Percentiles rank a stretch among this genome's conserved stretches.
Conservation (phyloP, 2,113 vertebrate species). For the Festucalex cinctus region DNA sequence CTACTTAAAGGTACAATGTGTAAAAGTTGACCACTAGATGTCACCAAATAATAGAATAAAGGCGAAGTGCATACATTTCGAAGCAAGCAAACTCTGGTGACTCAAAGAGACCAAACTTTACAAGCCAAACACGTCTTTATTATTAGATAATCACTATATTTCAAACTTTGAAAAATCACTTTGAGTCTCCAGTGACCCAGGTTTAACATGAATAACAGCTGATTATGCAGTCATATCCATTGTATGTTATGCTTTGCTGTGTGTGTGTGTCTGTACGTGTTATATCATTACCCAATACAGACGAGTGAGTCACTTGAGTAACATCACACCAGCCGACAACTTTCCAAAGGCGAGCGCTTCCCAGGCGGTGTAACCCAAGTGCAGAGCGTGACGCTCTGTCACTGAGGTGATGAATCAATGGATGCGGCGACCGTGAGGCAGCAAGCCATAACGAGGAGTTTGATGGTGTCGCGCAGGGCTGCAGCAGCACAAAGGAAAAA, state of each 20-base stretch:
- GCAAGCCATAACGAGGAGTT: constrained; percentile 24
- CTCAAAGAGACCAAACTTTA: too few relatives aligned
- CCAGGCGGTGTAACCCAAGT: constrained; percentile 43
- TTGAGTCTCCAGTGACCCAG: too few relatives aligned
- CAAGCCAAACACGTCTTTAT: too few relatives aligned
- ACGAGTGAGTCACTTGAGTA: constrained; percentile 61
- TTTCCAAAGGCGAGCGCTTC: constrained; percentile 29
- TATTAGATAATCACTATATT: too few relatives aligned
- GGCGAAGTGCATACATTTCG: too few relatives aligned
- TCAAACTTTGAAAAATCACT: too few relatives aligned
- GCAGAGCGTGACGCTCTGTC: constrained; percentile 30
- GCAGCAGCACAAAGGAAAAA: background rate
- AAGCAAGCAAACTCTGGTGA: too few relatives aligned
- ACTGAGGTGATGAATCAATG: constrained; percentile 46
- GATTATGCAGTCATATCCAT: background rate
- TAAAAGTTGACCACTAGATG: too few relatives aligned
- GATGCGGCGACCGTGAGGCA: constrained; percentile 19
- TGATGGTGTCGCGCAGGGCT: constrained; percentile 9
- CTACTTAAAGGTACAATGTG: too few relatives aligned
- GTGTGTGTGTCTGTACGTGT: constrained; percentile 13
- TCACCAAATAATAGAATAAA: too few relatives aligned
- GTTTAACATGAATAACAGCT: background rate
- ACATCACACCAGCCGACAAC: constrained; percentile 41
- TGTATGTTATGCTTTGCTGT: background rate
- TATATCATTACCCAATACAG: constrained; percentile 45